A percentile compares a stretch with the other conserved stretches of the same genome.
Evolutionary conservation across 2,888 invertebrate genomes (phyloP).

Genomic region (Mechanitis mazaeus): DNA sequence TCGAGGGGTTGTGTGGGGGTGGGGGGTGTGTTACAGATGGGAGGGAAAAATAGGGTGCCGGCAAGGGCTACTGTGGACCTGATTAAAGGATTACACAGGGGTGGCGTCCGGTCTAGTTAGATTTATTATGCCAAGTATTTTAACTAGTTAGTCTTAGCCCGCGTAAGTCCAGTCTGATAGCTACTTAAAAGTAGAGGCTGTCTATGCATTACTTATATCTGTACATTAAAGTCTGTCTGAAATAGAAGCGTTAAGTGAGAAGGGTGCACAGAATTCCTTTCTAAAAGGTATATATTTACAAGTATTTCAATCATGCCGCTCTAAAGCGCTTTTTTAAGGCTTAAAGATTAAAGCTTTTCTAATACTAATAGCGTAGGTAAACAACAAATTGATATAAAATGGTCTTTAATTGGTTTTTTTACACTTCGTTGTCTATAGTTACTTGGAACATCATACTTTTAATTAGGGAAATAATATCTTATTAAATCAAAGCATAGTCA

Average conservation of each 20-base stretch:
- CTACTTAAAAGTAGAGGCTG: background rate
- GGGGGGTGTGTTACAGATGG: constrained; percentile 47
- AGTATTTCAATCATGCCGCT: too few species aligned
- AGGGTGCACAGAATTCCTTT: too few species aligned
- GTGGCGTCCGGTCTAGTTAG: constrained; percentile 73
- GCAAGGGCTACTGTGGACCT: constrained; percentile 73
- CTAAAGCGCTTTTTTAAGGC: too few species aligned
- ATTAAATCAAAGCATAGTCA: too few species aligned
- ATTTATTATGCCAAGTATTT: constrained; percentile 75
- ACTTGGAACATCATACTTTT: too few species aligned
- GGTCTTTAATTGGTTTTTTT: too few species aligned
- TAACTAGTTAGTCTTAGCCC: constrained; percentile 63
- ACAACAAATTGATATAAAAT: too few species aligned
- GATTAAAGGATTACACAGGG: constrained; percentile 75
- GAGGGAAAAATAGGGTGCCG: constrained; percentile 72
- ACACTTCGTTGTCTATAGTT: too few species aligned
- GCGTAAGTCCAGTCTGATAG: constrained; percentile 24
- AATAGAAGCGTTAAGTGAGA: background rate
- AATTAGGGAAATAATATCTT: too few species aligned
- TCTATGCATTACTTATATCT: constrained; percentile 5
- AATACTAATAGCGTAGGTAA: too few species aligned
- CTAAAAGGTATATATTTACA: too few species aligned
- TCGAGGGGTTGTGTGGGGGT: constrained; percentile 53
- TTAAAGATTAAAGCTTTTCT: too few species aligned
- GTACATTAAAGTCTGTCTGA: constrained; percentile 1